phyloP scores from a whole-genome alignment of 1,140 invertebrate genomes.

The Triops cancriformis region DNA sequence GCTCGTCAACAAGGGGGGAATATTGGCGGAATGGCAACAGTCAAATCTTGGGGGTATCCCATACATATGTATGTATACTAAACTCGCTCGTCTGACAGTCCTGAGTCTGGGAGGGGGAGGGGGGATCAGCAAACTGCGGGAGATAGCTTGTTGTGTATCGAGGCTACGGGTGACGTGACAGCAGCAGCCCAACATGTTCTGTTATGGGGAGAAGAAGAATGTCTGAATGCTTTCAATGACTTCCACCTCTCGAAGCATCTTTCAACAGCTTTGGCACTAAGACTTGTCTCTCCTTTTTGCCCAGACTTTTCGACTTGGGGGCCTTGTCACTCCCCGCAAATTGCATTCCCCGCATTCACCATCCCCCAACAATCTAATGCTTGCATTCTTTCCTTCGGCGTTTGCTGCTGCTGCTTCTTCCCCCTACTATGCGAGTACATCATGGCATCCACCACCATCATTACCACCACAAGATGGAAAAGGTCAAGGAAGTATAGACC shows the following conservation, averaged over 20 bases:
- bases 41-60: no score
- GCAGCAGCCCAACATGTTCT: neutral
- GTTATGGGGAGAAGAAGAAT: neutral
- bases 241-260: neutral
- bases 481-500: neutral
- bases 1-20: neutral
- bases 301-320: neutral
- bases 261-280: neutral
- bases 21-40: neutral
- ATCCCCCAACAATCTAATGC: neutral
- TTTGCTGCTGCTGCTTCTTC: neutral
- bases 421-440: neutral
- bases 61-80: constrained; percentile 1
- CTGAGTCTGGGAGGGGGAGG: no score
- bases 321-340: neutral
- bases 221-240: neutral
- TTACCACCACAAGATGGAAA: constrained; percentile 1
- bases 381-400: neutral
- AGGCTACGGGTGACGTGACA: neutral
- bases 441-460: neutral
- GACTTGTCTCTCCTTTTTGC: no score
- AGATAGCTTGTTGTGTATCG: neutral
- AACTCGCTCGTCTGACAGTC: no score
- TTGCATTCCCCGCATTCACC: neutral
- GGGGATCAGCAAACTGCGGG: neutral